Conservation (phyloP, 2,888 invertebrate species). For the Adela reaumurella region DNA sequence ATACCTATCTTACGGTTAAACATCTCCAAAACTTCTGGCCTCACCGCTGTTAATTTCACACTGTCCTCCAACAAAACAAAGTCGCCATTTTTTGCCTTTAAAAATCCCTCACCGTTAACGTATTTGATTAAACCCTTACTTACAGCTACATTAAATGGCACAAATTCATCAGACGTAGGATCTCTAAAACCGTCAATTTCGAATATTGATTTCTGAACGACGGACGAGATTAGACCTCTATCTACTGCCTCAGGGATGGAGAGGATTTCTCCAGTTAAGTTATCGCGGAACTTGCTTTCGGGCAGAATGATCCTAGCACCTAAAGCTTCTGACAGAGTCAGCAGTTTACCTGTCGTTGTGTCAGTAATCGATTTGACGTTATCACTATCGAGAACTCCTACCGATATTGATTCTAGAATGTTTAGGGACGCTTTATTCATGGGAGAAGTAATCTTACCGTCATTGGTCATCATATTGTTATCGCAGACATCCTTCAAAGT, state of each 20-base stretch:
- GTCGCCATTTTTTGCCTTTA: constrained; percentile 71
- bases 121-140: constrained; percentile 73
- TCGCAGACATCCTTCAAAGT: constrained; percentile 89
- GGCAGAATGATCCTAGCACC: constrained; percentile 75
- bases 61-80: constrained; percentile 77
- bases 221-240: constrained; percentile 83
- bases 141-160: constrained; percentile 80
- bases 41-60: constrained; percentile 70
- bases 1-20: constrained; percentile 80
- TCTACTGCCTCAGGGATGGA: constrained; percentile 84
- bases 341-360: constrained; percentile 70
- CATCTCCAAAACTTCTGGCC: constrained; percentile 85
- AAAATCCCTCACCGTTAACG: constrained; percentile 68
- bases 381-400: constrained; percentile 85
- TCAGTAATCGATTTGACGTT: constrained; percentile 81
- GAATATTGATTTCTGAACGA: constrained; percentile 84
- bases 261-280: constrained; percentile 67
- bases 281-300: constrained; percentile 72
- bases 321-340: constrained; percentile 84
- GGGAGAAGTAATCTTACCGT: constrained; percentile 76
- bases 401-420: constrained; percentile 79
- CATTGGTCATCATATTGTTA: constrained; percentile 71
- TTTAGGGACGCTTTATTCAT: constrained; percentile 71
- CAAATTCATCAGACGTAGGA: constrained; percentile 73
- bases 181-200: constrained; percentile 90